Percentiles rank a stretch among this genome's conserved stretches.
Evolutionary conservation across 2,797 vertebrate genomes (phyloP).

Genomic region (Neomorphus geoffroyi): DNA sequence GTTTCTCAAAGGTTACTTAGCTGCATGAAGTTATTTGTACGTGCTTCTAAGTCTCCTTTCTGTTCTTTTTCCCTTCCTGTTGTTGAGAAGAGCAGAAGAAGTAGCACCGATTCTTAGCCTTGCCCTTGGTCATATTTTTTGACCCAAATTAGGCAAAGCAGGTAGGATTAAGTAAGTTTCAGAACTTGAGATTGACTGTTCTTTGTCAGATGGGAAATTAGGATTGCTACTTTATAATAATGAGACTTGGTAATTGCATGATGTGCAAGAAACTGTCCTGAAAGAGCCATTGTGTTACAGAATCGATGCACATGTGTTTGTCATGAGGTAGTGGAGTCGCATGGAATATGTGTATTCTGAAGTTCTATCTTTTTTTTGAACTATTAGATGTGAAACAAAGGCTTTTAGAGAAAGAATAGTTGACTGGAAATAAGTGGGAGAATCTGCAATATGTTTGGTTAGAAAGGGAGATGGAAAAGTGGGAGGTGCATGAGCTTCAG

Average conservation of each 20-base stretch:
- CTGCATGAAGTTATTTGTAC: neutral
- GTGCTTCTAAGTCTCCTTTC: neutral
- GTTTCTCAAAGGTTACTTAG: neutral
- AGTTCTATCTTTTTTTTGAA: neutral
- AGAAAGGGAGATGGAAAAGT: neutral
- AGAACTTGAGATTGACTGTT: neutral
- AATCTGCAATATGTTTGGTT: neutral
- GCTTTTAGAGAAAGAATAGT: neutral
- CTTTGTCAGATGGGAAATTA: neutral
- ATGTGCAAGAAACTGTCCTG: neutral
- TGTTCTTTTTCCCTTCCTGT: neutral
- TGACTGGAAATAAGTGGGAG: neutral
- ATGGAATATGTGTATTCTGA: rapidly evolving
- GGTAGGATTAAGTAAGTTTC: neutral
- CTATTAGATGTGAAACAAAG: neutral
- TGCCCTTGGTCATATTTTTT: neutral
- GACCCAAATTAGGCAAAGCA: neutral
- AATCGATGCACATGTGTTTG: neutral
- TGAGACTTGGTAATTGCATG: neutral
- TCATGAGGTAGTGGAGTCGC: neutral
- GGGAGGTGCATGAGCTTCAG: neutral
- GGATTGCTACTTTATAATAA: neutral
- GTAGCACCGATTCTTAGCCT: neutral
- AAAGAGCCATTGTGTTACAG: neutral
- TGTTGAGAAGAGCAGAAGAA: neutral